These are phyloP conservation scores for Ypsolopha sequella DNA, from an alignment of 2,888 invertebrate species.

Conservation along the genomic window DNA sequence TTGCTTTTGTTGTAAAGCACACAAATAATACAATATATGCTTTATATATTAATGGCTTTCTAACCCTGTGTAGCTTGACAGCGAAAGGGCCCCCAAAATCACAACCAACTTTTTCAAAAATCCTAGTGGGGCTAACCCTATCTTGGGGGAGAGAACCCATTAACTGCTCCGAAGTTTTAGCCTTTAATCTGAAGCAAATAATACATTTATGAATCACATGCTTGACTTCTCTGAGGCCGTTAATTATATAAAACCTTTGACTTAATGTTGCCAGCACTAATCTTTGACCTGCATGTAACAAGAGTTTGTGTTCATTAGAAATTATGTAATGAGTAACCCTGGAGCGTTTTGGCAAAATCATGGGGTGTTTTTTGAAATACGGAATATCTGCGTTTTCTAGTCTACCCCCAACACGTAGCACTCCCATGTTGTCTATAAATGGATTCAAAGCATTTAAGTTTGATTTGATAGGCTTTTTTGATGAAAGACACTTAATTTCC, in stretches of 20 bases:
- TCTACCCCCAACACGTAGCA: conserved; percentile 2
- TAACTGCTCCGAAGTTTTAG: conserved; percentile 9
- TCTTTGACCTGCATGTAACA: conserved; percentile 8
- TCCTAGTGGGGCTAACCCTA: conserved; percentile 5
- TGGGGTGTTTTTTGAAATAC: neutral
- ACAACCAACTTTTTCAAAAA: conserved; percentile 10
- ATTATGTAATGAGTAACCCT: neutral
- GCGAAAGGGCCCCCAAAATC: conserved; percentile 12
- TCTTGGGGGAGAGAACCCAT: conserved; percentile 11
- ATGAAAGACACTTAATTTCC: neutral
- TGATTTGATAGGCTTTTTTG: neutral
- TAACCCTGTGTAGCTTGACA: conserved; percentile 8
- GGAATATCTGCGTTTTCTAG: conserved; percentile 1
- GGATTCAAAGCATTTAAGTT: neutral
- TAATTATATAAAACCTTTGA: conserved; percentile 11
- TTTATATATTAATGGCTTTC: conserved; percentile 7
- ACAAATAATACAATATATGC: conserved; percentile 10
- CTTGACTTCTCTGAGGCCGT: conserved; percentile 12
- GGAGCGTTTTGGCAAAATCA: conserved; percentile 1
- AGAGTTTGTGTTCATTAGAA: conserved; percentile 3
- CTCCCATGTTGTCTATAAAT: neutral
- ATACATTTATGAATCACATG: conserved; percentile 13
- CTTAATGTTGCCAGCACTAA: conserved; percentile 6
- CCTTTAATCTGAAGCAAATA: conserved; percentile 13
- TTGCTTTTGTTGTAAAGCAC: conserved; percentile 11